Conservation (phyloP, 2,888 invertebrate species). For the Leuctra nigra region DNA sequence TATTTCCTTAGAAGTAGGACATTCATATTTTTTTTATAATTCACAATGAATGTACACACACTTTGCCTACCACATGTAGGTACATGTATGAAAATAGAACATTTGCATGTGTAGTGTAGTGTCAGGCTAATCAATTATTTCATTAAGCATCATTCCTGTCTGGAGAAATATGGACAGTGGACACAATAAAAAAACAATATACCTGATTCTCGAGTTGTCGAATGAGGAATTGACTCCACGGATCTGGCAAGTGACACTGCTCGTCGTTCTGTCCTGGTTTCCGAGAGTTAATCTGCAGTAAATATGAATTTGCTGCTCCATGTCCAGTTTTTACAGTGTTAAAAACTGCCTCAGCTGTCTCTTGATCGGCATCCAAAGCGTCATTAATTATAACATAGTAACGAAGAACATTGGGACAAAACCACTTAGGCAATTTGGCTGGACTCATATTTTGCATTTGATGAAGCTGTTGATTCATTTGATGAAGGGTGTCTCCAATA, state of each 20-base stretch:
- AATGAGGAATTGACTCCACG: constrained; percentile 75
- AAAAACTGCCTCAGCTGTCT: constrained; percentile 75
- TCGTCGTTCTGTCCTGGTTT: constrained; percentile 47
- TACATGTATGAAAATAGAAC: too few relatives aligned
- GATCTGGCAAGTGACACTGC: constrained; percentile 61
- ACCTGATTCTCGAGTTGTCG: constrained; percentile 49
- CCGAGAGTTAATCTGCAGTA: constrained; percentile 84
- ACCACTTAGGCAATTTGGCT: constrained; percentile 62
- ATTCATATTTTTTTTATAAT: too few relatives aligned
- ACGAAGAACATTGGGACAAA: constrained; percentile 65
- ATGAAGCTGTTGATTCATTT: constrained; percentile 71
- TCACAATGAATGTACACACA: too few relatives aligned
- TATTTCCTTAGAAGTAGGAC: too few relatives aligned
- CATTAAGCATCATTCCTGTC: not conserved
- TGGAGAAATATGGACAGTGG: constrained; percentile 15
- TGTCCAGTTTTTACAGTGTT: constrained; percentile 81
- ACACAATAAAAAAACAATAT: constrained; percentile 23
- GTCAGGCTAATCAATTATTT: not conserved
- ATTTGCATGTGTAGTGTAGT: not conserved
- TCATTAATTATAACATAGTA: constrained; percentile 90
- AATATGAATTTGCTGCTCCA: constrained; percentile 80
- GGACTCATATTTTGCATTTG: constrained; percentile 68
- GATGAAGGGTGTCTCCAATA: constrained; percentile 75
- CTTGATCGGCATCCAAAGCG: constrained; percentile 32
- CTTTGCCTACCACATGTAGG: too few relatives aligned